Evolutionary conservation across 2,888 invertebrate genomes (phyloP), one percentile per base, ranked within the genome.

Genomic region (Acleris emargana): DNA sequence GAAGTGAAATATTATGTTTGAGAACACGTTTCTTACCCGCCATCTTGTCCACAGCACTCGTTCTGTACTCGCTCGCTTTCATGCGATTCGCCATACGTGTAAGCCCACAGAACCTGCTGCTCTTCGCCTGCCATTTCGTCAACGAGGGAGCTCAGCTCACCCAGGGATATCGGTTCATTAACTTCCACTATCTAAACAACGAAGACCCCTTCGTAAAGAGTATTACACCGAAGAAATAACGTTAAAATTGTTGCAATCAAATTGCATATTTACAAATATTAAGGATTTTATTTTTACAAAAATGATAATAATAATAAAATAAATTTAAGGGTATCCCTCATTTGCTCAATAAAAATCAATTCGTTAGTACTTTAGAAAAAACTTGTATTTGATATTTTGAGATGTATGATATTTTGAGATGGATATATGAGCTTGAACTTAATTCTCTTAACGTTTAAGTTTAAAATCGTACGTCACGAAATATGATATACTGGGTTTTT

Each of bases 41-140:
- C 9, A 13, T 38, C 17, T 43, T 22, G 16, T 50, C 42, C 53
- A 5, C 94, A 98, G 99, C 99, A 5, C 93, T 99, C 54, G 94
- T 96, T 47, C 86, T 98, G 16, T 99, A 99, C 87, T 99, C 99
- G 0, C 88, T 96, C 58, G 95, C 98, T 88, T 99, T 99, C 87
- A 99, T 99, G 99, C 94, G 99, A 73, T 99, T 99, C 92, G 98
- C 99, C 7, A 96, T 97, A 95, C 96, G 94, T 83, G 99, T 99
- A 0, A 96, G 99, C 83, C 99, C 99, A 0, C 93, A 97, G 67
- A 99, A 99, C 87, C 87, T 99, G 93, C 93, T 99, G 0, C 94
- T 99, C 1, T 98, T 99, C 85, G 97, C 97, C 32, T 99, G 99
- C 83, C 99, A 99, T 88, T 93, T 97, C 73, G 98, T 99, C 54